Base-by-base conservation (phyloP, 1,140 invertebrate species). In the Archivesica marissinica region DNA sequence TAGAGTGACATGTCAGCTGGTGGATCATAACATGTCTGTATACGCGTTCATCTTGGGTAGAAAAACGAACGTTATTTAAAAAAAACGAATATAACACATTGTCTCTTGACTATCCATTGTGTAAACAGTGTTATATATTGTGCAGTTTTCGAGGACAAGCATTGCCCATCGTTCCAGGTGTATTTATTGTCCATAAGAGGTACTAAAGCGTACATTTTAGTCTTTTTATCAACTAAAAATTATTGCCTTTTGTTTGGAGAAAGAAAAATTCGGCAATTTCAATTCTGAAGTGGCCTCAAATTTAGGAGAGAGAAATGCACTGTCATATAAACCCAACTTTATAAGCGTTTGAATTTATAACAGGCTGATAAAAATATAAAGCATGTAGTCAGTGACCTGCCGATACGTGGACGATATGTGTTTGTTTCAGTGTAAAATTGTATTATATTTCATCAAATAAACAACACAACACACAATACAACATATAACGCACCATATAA, bases 141-240 rank as follows among this genome's bases (percentile, higher is more conserved):
- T 79, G 68, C 38, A 25, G 44, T 50, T 44, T 52, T 39, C 59
- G 44, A 59, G 47, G 44, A 39, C 61, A 38, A 28, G 44, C 50
- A 70, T 81, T n/a, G 79, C n/a, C 33, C 81, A 70, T 64, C 70
- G 41, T 74, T 50, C 54, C 11, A 30, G 81, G 61, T 52, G 54
- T 66, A 85, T 85, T 85, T 85, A 85, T 85, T 52, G 59, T 78
- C 59, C 47, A 50, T 47, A 54, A 68, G 74, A 39, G 82, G 44
- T 39, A n/a, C 61, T 52, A 68, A 28, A 33, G 30, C 44, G 44
- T 66, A 75, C 66, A 85, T 85, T 85, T 85, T 52, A 77, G 82
- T 85, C 82, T 68, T 75, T 68, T 77, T 85, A 77, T 85, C 74
- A 85, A 85, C 75, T 66, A 54, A 61, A 68, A 85, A 76, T 85